Evolutionary conservation across 2,113 vertebrate species (phyloP), one percentile per base, ranked within the genome.

Genomic region (Scartelaos histophorus): DNA sequence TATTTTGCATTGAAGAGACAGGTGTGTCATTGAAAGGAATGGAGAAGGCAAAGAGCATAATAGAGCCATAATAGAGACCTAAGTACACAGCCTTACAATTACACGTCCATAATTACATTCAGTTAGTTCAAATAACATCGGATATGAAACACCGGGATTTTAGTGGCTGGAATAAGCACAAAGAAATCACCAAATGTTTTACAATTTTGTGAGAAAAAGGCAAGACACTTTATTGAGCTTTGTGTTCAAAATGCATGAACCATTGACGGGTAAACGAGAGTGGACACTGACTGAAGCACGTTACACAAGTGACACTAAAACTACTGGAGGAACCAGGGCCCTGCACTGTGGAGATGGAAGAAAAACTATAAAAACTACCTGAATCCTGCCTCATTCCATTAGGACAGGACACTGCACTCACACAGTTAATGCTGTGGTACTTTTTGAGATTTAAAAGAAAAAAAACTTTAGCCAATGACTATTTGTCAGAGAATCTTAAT

Each of bases 21-120:
- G 77, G 71, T 60, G 79, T 78, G 83, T 85, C 58, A 38, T 61
- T 60, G 68, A 76, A 80, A 89, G 85, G 88, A 91, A 90, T 87
- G 88, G 82, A 85, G 85, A 84, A 87, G 80, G 82, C 85, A 81
- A 81, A 79, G 71, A 85, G 87, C 88, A 61, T 71, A 85, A 79
- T 82, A 79, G 83, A 91, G 87, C 89, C 64, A 21, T 72, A 71
- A 76, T 80, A 70, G 82, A 68, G 67, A 78, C 82, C 76, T 82
- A 29, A 13, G 57, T 13, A 57, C 9, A 61, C 58, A 61, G 57
- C 57, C 57, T 53, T 60, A 90, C 78, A 71, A 74, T 84, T 84
- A 91, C 84, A 86, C 81, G 79, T 85, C 66, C 74, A 76, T 75
- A 78, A 79, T 70, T 76, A 92, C 91, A 92, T 91, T 93, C 87